Base-by-base conservation (phyloP, 2,113 vertebrate genomes). In the Coturnix japonica region DNA sequence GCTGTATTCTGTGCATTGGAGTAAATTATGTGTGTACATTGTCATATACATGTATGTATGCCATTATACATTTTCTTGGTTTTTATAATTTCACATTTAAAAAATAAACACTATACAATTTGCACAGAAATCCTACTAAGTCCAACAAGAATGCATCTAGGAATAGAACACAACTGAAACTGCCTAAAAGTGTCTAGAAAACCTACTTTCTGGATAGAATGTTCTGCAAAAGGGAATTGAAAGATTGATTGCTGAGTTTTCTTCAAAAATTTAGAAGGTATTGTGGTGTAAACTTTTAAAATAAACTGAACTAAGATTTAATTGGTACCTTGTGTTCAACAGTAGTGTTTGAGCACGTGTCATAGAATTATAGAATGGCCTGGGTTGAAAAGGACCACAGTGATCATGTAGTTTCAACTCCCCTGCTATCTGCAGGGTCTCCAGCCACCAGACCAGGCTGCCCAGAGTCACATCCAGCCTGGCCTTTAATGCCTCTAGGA, bases 201-300 rank as follows among this genome's bases (percentile, higher is more conserved):
- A 59, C 39, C 4, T 65, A 14, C 10, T 37, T 65, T 59, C 39
- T 53, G 78, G 33, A 30, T 22, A 64, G 56, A 59, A 78, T 67
- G 51, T 4, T 17, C 39, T 47, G 33, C 33, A 60, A 15, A 30
- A 9, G 47, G 0, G 0, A n/a, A 13, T 23, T 20, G 30, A 60
- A 44, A 33, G 23, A 63, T 46, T 41, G 39, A 49, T 69, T 60
- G 23, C 37, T 28, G 2, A n/a, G 10, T 61, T 80, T 76, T 66
- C 53, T 76, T 61, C 49, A 49, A 65, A 80, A 56, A 5, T 8
- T 61, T 46, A 39, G 33, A 35, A 47, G 17, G 35, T 61, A 21
- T 17, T 80, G 19, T 44, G 30, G 26, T 39, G 7, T 35, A 80
- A 61, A 57, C 26, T 14, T 75, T 80, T 39, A 46, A 71, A 76